Base-by-base conservation (phyloP, 2,888 invertebrate species). In the Eilema sororculum region DNA sequence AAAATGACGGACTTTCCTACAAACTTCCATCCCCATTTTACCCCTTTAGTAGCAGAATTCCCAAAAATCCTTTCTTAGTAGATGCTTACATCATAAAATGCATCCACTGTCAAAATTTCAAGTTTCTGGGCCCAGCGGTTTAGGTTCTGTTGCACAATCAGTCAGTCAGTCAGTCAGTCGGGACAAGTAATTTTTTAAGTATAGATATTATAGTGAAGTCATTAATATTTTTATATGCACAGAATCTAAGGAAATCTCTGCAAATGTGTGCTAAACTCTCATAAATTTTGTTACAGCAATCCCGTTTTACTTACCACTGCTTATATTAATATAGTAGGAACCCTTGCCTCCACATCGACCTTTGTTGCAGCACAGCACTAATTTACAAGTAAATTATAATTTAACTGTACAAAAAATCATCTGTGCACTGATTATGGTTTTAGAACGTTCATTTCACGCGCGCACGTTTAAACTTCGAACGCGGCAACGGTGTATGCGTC, bases 221-320 rank as follows among this genome's bases (percentile, higher is more conserved):
- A 20, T 46, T 46, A 41, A 13, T 4, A 37, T 13, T 37, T 37
- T 37, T 37, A 13, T 37, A 37, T 37, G 46, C 12, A 41, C 41
- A 41, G 3, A 46, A 46, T 46, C 20, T 46, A 41, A 20, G 3
- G 33, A 59, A 25, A 58, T 66, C 12, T 46, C 12, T 12, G 74
- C 77, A 79, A 52, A 28, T 20, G 3, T 9, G 86, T 80, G 82
- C 78, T 83, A 81, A 83, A 85, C 85, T 86, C 81, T 84, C 86
- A 86, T 80, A 84, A 16, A 80, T 78, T 79, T 74, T 78, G 74
- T 83, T 24, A 85, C 80, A 83, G 77, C 76, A 86, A 86, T 87
- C 86, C 86, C 87, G 89, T 88, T 89, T 85, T 72, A 89, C 91
- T 91, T 84, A 92, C 91, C 91, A 85, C 88, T 86, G 82, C 79